Conservation (phyloP, 2,113 vertebrate species). For the Vulpes lagopus region DNA sequence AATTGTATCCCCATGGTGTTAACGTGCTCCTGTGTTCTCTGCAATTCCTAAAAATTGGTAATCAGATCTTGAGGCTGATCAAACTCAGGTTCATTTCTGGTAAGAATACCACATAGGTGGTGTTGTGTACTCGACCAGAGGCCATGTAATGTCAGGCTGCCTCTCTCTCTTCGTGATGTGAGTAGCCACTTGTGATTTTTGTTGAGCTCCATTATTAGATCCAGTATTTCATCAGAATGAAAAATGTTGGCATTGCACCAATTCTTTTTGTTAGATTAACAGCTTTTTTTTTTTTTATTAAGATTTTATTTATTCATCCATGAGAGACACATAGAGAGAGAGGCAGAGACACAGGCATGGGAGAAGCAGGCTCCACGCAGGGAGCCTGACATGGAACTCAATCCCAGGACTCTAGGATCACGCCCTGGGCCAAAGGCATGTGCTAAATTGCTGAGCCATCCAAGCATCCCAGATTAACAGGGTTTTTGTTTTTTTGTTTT, state of each 20-base stretch:
- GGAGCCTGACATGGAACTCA: too few relatives aligned
- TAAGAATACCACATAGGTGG: not conserved
- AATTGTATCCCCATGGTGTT: not conserved
- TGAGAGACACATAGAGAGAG: too few relatives aligned
- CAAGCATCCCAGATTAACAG: too few relatives aligned
- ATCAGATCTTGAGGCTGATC: not conserved
- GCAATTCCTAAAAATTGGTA: conserved; percentile 1
- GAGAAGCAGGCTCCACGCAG: too few relatives aligned
- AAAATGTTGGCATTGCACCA: not conserved
- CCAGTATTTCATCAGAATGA: not conserved
- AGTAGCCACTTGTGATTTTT: not conserved
- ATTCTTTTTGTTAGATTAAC: not conserved
- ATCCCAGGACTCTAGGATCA: too few relatives aligned
- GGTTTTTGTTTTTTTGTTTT: too few relatives aligned
- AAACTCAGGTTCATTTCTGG: conserved; percentile 29
- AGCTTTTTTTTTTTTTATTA: not conserved
- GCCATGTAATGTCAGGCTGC: not conserved
- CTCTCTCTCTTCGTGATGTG: not conserved
- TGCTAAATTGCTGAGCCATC: too few relatives aligned
- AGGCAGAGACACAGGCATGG: too few relatives aligned
- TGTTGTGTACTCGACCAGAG: not conserved
- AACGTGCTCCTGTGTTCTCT: not conserved
- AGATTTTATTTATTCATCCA: too few relatives aligned
- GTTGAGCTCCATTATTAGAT: not conserved
- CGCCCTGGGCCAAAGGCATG: too few relatives aligned